Base-by-base conservation (phyloP, 2,113 vertebrate species). In the Chunga burmeisteri region DNA sequence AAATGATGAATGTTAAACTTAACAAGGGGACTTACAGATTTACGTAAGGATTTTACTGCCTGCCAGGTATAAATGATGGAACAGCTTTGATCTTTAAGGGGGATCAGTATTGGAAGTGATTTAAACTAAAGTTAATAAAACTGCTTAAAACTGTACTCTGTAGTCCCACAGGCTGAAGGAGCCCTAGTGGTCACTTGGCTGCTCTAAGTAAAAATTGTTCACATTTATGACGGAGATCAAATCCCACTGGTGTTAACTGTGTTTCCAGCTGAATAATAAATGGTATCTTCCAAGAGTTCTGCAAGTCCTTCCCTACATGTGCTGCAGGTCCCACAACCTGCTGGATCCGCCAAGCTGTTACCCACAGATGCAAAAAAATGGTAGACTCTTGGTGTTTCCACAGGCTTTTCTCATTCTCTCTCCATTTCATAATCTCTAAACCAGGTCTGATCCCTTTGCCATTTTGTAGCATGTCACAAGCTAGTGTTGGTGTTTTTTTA, bases 1-100 rank as follows among this genome's bases (percentile, higher is more conserved):
- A 97, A 96, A 94, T 97, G 95, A 97, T 96, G 94, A 97, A 96
- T 97, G 96, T 97, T 97, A 96, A 97, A 94, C 71, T 97, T 96
- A 97, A 96, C 93, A 97, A 93, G 94, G 89, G 91, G 87, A 93
- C 94, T 96, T 95, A 86, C 89, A 95, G 96, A 96, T 97, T 97
- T 97, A 96, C 89, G 84, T 97, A 97, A 97, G 91, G 95, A 81
- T 97, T 97, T 96, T 97, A 97, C 94, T 96, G 94, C 97, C 97
- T 97, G 96, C 93, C 95, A 96, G 91, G 74, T 93, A 96, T 96
- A 94, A 97, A 88, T 96, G 96, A 97, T 97, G 74, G 91, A 97
- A 65, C 91, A 91, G 93, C 97, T 97, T 96, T 97, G 94, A 97
- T 97, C 97, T 97, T 96, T 83, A 95, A 95, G 93, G 93, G 94